These are phyloP conservation scores for Eristalinus aeneus DNA, from an alignment of 2,888 invertebrate genomes.

Conservation along the genomic window DNA sequence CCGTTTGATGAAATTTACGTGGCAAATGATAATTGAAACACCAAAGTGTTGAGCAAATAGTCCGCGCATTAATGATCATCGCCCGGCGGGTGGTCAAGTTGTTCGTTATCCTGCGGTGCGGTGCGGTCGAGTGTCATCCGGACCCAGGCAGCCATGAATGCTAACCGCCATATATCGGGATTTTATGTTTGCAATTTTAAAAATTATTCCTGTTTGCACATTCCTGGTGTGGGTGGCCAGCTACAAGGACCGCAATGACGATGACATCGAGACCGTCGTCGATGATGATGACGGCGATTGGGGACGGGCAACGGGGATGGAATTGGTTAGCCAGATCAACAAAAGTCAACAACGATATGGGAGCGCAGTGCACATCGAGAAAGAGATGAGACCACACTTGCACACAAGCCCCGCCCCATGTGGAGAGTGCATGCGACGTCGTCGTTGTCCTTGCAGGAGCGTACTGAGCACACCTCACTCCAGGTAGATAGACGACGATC, in stretches of 20 bases:
- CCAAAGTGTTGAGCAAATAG: conserved; percentile 61
- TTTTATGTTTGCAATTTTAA: conserved; percentile 55
- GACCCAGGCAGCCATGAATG: conserved; percentile 16
- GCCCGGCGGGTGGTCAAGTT: not conserved
- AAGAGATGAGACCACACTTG: not conserved
- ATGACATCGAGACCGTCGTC: not conserved
- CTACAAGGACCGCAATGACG: not conserved
- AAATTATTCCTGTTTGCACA: conserved; percentile 30
- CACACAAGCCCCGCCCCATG: not conserved
- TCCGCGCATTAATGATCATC: conserved; percentile 46
- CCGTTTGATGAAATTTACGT: conserved; percentile 50
- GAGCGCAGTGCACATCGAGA: conserved; percentile 4
- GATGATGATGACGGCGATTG: not conserved
- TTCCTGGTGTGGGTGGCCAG: not conserved
- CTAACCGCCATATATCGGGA: conserved; percentile 35
- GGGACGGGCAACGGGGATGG: not conserved
- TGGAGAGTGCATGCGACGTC: not conserved
- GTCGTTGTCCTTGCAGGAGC: not conserved
- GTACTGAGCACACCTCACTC: not conserved
- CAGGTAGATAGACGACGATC: not conserved
- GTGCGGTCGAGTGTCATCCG: conserved; percentile 19
- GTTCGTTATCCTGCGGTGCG: conserved; percentile 32
- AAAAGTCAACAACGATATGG: conserved; percentile 61
- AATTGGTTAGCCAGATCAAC: conserved; percentile 52
- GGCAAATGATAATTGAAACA: conserved; percentile 65